Conservation (phyloP, 2,797 vertebrate species). For the Capromys pilorides region DNA sequence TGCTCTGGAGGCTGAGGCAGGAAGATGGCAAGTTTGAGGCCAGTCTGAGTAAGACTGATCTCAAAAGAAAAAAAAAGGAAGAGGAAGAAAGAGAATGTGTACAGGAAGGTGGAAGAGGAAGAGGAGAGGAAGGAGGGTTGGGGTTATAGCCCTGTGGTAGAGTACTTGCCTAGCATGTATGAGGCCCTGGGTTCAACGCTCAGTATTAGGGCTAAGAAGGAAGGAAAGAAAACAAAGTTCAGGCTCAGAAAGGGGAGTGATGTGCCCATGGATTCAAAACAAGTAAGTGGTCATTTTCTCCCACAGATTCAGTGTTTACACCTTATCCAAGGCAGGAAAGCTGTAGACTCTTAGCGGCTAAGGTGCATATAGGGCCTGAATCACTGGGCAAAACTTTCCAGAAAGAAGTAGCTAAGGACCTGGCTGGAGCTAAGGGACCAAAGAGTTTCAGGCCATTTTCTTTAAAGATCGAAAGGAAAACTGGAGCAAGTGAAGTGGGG, state of each 20-base stretch:
- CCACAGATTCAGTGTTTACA: not conserved
- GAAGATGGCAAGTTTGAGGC: not conserved
- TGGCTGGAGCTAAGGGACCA: not conserved
- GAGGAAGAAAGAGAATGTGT: not conserved
- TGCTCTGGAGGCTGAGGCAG: not conserved
- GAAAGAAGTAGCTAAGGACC: not conserved
- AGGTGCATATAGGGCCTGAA: not conserved
- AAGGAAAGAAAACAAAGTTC: not conserved
- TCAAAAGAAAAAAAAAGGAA: not conserved
- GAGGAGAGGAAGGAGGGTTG: not conserved
- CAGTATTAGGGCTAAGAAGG: not conserved
- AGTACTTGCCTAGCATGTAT: not conserved
- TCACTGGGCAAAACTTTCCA: not conserved
- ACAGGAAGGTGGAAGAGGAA: not conserved
- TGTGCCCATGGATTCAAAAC: not conserved
- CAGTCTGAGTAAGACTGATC: not conserved
- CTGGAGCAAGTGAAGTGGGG: not conserved
- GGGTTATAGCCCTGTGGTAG: not conserved
- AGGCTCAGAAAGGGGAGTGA: not conserved
- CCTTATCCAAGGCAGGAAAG: not conserved
- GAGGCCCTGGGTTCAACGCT: not conserved
- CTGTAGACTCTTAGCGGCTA: not conserved
- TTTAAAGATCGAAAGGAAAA: conserved; percentile 32
- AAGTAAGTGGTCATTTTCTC: not conserved
- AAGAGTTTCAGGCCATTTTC: conserved; percentile 6